Evolutionary conservation across 2,888 invertebrate genomes (phyloP), one percentile per base, ranked within the genome.

Genomic region (Dyspetes luteomarginatus): DNA sequence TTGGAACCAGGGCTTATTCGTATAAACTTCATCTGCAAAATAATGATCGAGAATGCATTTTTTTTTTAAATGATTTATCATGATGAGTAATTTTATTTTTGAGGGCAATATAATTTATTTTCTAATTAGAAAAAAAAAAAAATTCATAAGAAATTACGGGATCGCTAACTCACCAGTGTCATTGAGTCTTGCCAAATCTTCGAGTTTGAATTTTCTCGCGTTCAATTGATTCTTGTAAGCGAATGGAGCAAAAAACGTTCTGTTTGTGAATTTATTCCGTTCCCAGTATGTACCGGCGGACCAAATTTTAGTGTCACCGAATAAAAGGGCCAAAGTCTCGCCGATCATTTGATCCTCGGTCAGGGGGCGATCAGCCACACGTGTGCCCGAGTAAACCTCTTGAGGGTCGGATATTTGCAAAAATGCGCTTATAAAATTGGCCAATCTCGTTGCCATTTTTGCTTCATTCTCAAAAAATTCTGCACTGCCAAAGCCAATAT

Each of bases 341-440:
- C 97, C 98, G 88, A 98, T 96, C 96, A 99, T 97, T 93, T 99
- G 98, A 93, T 99, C 98, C 92, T 98, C 97, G 0, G 97, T 97
- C 26, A 98, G 93, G 0, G 97, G 96, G 85, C 95, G 96, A 91
- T 98, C 98, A 0, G 98, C 96, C 1, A 98, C 96, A 81, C 98
- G 94, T 89, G 96, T 97, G 3, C 97, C 98, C 15, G 97, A 97
- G 93, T 97, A 98, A 60, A 97, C 96, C 92, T 98, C 98, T 88
- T 95, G 94, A 0, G 97, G 97, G 92, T 98, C 97, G 1, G 97
- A 97, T 48, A 97, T 94, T 94, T 99, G 98, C 85, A 98, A 93
- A 92, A 98, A 99, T 48, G 97, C 97, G 90, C 98, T 98, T 84
- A 99, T 96, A 91, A 99, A 99, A 92, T 99, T 98, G 0, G 99